A percentile compares a stretch with the other conserved stretches of the same genome.
phyloP scores from a whole-genome alignment of 2,888 invertebrate genomes.

The Pheosia gnoma region DNA sequence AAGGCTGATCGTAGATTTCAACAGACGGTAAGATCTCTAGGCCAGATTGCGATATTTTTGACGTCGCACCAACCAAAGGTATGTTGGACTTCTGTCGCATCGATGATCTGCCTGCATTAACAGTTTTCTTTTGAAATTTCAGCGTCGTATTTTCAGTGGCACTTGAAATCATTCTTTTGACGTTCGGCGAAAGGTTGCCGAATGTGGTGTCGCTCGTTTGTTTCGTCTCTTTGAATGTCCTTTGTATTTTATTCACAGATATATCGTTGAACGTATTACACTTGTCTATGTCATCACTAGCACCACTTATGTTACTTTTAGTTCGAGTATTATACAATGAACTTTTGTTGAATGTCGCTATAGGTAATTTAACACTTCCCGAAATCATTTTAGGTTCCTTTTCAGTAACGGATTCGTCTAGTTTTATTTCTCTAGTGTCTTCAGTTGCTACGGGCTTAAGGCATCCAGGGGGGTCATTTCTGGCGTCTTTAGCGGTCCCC shows the following conservation, averaged over 20 bases:
- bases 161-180: conserved; percentile 85
- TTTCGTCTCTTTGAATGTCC: conserved; percentile 67
- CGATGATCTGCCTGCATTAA: conserved; percentile 62
- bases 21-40: conserved; percentile 75
- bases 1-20: conserved; percentile 76
- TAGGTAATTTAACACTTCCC: conserved; percentile 72
- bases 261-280: conserved; percentile 65
- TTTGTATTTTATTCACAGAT: conserved; percentile 58
- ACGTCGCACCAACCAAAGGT: conserved; percentile 78
- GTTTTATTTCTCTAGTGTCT: conserved; percentile 46
- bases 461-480: conserved; percentile 74
- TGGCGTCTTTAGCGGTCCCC: conserved; percentile 78
- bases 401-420: conserved; percentile 35
- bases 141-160: conserved; percentile 73
- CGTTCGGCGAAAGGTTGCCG: conserved; percentile 84
- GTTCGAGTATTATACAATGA: conserved; percentile 70
- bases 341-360: conserved; percentile 73
- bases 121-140: conserved; percentile 73
- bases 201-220: conserved; percentile 64
- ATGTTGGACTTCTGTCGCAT: conserved; percentile 73
- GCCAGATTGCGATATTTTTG: conserved; percentile 79
- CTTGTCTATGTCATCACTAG: conserved; percentile 55
- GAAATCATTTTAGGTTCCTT: conserved; percentile 65
- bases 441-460: conserved; percentile 44
- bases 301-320: conserved; percentile 74